Base-by-base conservation (phyloP, 1,140 invertebrate genomes). In the Drosophila aff. region DNA sequence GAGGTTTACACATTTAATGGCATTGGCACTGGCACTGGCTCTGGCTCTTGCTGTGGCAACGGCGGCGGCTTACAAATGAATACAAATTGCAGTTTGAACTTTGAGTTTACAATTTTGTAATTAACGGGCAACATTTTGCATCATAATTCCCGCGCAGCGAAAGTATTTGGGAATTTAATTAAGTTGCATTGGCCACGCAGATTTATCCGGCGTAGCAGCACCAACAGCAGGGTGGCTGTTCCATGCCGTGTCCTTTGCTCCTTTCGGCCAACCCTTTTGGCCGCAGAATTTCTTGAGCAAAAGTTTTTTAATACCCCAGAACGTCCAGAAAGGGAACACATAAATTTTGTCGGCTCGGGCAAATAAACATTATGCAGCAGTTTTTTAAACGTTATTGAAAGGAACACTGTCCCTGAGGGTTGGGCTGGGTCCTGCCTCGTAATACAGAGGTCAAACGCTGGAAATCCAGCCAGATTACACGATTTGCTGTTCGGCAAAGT, bases 51-150 rank as follows among this genome's bases (percentile, higher is more conserved):
- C 52, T 16, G 13, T 23, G 52, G 52, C 62, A 33, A 49, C 41
- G 61, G 60, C 73, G 79, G 52, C 63, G 76, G 81, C 73, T 75
- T 79, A 81, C 84, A 87, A 87, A 89, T 87, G 84, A 87, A 87
- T 87, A 87, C 84, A 87, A 87, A 87, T 87, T 87, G 84, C 84
- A 89, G 79, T 87, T 90, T 81, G 84, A 87, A 89, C 84, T 89
- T 87, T 82, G 76, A 82, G 83, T 80, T 87, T 81, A 87, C 81
- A 75, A 87, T 89, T 89, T 89, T 59, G 85, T 90, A 87, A 87
- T 87, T 87, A 87, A 86, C 84, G 72, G 80, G 57, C 71, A 75
- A 81, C 84, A 84, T 83, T 87, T 90, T 81, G 81, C 84, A 81
- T 78, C 85, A 81, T 89, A 87, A 79, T 84, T 87, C 81, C 74